Percentiles rank a stretch among this genome's conserved stretches.
Conservation (phyloP, 2,888 invertebrate genomes). For the Troides aeacus region DNA sequence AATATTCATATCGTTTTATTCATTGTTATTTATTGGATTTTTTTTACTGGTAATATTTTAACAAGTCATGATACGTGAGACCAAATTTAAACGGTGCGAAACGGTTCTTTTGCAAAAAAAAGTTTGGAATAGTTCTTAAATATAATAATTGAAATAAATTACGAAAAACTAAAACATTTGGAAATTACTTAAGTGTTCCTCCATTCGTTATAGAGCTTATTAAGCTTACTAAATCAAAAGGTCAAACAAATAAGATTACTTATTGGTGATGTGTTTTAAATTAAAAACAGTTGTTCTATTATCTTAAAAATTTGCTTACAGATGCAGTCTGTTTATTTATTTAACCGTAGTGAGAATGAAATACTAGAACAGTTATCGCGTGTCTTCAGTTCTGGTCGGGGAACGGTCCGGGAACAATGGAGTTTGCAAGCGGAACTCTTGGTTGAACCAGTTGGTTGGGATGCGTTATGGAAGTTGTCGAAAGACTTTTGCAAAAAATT, state of each 20-base stretch:
- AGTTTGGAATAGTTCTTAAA: neutral
- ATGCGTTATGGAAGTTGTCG: conserved; percentile 85
- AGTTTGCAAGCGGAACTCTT: conserved; percentile 75
- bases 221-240: neutral
- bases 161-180: neutral
- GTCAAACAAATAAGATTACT: neutral
- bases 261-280: neutral
- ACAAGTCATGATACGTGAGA: no score
- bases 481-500: conserved; percentile 82
- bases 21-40: no score
- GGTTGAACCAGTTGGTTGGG: conserved; percentile 84
- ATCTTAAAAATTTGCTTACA: conserved; percentile 31
- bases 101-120: neutral
- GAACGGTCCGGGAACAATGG: conserved; percentile 70
- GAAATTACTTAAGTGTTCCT: neutral
- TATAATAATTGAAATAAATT: neutral
- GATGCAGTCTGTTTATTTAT: conserved; percentile 70
- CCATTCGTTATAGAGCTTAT: neutral
- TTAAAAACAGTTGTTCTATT: neutral
- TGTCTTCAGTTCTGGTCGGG: conserved; percentile 60
- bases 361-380: conserved; percentile 59
- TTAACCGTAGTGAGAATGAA: conserved; percentile 63
- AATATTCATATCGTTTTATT: no score
- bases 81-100: neutral
- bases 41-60: no score